phyloP scores from a whole-genome alignment of 1,140 invertebrate genomes.

The Ceratina calcarata region DNA sequence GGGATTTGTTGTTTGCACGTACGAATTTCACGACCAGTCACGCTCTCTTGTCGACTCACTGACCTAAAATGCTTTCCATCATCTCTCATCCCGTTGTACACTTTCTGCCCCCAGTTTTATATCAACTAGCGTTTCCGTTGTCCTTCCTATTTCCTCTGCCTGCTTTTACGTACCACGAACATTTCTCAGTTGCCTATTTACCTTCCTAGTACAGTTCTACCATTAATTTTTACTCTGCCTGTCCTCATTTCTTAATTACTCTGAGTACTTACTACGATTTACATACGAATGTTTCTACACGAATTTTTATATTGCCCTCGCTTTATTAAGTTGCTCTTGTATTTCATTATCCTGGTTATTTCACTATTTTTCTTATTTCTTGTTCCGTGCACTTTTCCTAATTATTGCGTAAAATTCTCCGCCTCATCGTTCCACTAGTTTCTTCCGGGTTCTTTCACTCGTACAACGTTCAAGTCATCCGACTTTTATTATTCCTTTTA shows the following conservation, averaged over 20 bases:
- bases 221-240: too few relatives aligned
- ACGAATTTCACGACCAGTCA: conserved; percentile 14
- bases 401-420: too few relatives aligned
- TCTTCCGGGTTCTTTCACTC: not conserved
- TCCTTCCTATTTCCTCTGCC: too few relatives aligned
- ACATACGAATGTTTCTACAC: too few relatives aligned
- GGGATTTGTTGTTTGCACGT: conserved; percentile 23
- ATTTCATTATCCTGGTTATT: not conserved
- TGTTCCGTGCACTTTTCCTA: not conserved
- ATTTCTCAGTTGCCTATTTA: not conserved
- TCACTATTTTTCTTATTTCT: not conserved
- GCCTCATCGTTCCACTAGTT: not conserved
- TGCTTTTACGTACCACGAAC: not conserved
- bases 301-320: too few relatives aligned
- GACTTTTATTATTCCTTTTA: not conserved
- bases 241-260: not conserved
- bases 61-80: conserved; percentile 30
- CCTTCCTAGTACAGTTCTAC: not conserved
- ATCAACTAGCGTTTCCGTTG: not conserved
- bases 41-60: not conserved
- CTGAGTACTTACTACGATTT: too few relatives aligned
- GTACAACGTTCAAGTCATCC: not conserved
- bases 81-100: too few relatives aligned
- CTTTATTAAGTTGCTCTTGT: not conserved
- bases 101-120: not conserved